Conservation (phyloP, 1,140 invertebrate species). For the Neotoxoptera formosana region DNA sequence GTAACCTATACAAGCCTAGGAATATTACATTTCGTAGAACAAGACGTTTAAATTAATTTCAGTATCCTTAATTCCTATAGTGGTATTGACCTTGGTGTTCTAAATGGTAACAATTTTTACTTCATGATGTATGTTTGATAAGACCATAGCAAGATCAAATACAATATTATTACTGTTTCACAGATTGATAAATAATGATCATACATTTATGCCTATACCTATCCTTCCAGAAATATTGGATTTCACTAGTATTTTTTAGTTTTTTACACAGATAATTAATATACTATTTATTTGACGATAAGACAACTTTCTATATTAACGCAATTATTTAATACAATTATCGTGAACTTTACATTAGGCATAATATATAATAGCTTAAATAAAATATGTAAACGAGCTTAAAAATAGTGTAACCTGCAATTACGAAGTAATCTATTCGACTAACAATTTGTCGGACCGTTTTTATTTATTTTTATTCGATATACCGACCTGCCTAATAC, state of each 20-base stretch:
- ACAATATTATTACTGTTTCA: neutral
- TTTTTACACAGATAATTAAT: neutral
- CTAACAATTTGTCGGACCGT: neutral
- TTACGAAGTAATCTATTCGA: neutral
- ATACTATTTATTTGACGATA: neutral
- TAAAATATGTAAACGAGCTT: neutral
- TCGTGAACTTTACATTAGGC: no score
- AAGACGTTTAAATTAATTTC: neutral
- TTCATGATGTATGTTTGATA: neutral
- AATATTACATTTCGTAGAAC: neutral
- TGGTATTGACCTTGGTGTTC: neutral
- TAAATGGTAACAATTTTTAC: neutral
- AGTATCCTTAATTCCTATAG: neutral
- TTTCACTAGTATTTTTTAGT: neutral
- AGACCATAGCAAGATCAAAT: neutral
- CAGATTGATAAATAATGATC: neutral
- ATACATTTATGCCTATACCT: neutral
- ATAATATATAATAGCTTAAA: neutral
- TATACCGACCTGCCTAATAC: neutral
- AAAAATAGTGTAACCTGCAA: neutral
- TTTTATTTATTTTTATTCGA: neutral
- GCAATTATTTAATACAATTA: no score
- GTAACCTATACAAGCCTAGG: neutral
- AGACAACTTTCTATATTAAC: neutral
- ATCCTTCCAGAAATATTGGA: neutral